Evolutionary conservation across 2,888 invertebrate genomes (phyloP), one percentile per base, ranked within the genome.

Genomic region (Lycocerus yunnanus): DNA sequence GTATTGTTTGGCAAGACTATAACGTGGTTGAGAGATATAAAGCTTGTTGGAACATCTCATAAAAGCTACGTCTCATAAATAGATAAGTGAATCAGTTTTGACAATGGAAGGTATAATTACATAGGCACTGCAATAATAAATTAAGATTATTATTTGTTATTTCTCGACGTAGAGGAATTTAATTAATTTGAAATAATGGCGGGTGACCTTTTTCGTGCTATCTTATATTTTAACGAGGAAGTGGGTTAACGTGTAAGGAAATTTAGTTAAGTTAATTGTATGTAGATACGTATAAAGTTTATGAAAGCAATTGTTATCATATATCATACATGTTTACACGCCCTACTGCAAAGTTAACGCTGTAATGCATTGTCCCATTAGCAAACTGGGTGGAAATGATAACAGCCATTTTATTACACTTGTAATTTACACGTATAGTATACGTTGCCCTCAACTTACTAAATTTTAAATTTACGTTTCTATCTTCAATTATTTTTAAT

Each of bases 311-410:
- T 68, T 70, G 73, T 69, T 70, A 73, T 66, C 66, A 68, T 80
- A 77, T 72, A 80, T 78, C 80, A 80, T 80, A 76, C 77, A 79
- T 82, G 81, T 82, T 82, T 82, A 81, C 82, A 80, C 79, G 79
- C 79, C 79, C 80, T 80, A 78, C 78, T 79, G 80, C 74, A 76
- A 74, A 81, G 80, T 78, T 81, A 81, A 81, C 82, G 74, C 78
- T 75, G 78, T 82, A 83, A 82, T 83, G 82, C 83, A 83, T 83
- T 83, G 83, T 83, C 81, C 82, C 81, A 81, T 84, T 82, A 83
- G 83, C 82, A 82, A 63, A 83, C 84, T 83, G 83, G 81, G 81
- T 83, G 83, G 84, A 84, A 83, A 83, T 84, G 84, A 84, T 84
- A 84, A 84, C 83, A 84, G 81, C 81, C 82, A 83, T 82, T 84